Evolutionary conservation across 2,797 vertebrate species (phyloP).

Genomic region (Chloroceryle inda): DNA sequence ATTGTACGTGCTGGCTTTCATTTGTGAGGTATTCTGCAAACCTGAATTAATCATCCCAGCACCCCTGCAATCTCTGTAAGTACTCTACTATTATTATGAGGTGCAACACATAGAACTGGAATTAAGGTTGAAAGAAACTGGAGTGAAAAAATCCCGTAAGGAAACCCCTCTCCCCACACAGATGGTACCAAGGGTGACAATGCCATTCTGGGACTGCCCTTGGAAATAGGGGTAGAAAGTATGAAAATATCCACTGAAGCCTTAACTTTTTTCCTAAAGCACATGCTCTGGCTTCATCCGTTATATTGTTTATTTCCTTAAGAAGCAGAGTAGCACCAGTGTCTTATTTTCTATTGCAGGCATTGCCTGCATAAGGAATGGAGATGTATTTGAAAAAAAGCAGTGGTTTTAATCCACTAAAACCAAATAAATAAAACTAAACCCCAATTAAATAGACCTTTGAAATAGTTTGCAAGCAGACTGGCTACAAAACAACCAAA

Average conservation of each 20-base stretch:
- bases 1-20: conserved; percentile 4
- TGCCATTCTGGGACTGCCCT: background rate
- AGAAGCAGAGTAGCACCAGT: background rate
- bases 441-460: background rate
- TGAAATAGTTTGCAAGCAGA: background rate
- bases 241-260: background rate
- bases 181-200: background rate
- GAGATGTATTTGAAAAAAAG: background rate
- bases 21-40: conserved; percentile 21
- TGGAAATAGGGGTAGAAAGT: background rate
- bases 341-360: background rate
- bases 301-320: background rate
- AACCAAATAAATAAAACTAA: background rate
- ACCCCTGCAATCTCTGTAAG: background rate
- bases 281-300: background rate
- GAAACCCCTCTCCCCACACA: background rate
- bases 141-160: background rate
- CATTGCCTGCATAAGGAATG: background rate
- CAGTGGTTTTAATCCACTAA: background rate
- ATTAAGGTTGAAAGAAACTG: conserved; percentile 20
- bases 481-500: background rate
- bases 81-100: background rate
- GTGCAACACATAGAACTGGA: background rate
- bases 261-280: background rate
- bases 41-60: conserved; percentile 13